Conservation (phyloP, 2,797 vertebrate species). For the Triplophysa yarkandensis region DNA sequence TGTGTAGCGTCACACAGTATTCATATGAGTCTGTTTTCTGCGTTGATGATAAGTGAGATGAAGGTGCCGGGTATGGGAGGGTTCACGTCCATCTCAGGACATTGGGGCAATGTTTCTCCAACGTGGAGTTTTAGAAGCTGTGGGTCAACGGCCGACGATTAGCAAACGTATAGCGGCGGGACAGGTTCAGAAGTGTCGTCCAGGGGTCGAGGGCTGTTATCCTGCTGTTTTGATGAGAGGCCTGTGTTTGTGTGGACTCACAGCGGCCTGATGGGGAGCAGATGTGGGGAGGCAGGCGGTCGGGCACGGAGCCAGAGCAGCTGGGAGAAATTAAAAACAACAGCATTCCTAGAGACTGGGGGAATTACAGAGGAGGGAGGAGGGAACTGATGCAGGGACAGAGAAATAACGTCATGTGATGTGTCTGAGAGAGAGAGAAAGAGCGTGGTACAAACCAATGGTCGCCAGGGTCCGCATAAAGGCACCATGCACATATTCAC, state of each 20-base stretch:
- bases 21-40: conserved; percentile 36
- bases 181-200: conserved; percentile 53
- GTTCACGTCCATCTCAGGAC: background rate
- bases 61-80: no score
- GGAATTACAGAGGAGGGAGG: conserved; percentile 77
- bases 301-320: conserved; percentile 81
- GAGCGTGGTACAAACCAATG: conserved; percentile 4
- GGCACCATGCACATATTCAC: no score
- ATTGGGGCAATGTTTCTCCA: background rate
- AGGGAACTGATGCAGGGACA: conserved; percentile 67
- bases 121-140: background rate
- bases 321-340: conserved; percentile 90
- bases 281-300: conserved; percentile 88
- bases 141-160: conserved; percentile 29
- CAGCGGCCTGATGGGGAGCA: conserved; percentile 84
- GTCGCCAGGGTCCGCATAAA: no score
- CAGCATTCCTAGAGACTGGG: conserved; percentile 84
- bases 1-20: conserved; percentile 39
- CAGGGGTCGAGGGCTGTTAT: conserved; percentile 72
- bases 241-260: conserved; percentile 81
- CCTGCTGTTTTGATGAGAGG: conserved; percentile 82
- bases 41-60: conserved; percentile 35
- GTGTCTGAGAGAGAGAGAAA: conserved; percentile 63
- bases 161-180: conserved; percentile 27
- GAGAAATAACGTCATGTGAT: conserved; percentile 67